phyloP scores from a whole-genome alignment of 2,113 vertebrate species.

The Excalfactoria chinensis region DNA sequence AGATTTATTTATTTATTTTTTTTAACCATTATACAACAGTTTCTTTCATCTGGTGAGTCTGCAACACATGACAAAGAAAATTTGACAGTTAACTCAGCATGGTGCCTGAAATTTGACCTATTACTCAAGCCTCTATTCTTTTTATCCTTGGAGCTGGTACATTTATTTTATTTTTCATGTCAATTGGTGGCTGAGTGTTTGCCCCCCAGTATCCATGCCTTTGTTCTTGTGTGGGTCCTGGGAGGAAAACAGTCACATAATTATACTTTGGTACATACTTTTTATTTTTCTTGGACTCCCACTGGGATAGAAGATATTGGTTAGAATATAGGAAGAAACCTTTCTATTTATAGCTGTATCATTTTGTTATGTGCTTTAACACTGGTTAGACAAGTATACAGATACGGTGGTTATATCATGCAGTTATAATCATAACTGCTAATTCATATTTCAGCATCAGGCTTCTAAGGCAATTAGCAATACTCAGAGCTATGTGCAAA shows the following conservation, averaged over 20 bases:
- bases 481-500: not conserved
- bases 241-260: not conserved
- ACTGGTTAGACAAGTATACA: not conserved
- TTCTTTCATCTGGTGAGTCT: not conserved
- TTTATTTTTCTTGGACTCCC: not conserved
- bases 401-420: not conserved
- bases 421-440: not conserved
- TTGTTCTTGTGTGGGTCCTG: not conserved
- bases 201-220: not conserved
- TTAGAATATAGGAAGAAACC: not conserved
- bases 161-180: conserved; percentile 10
- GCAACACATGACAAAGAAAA: not conserved
- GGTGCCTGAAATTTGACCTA: not conserved
- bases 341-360: not conserved
- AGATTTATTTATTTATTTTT: no score
- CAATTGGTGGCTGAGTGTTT: not conserved
- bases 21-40: not conserved
- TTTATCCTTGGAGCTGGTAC: not conserved
- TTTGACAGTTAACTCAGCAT: not conserved
- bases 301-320: not conserved
- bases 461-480: not conserved
- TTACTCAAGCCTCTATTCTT: not conserved
- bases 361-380: not conserved
- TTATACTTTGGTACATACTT: not conserved
- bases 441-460: not conserved